phyloP scores from a whole-genome alignment of 1,140 invertebrate species.

The Forficula auricularia region DNA sequence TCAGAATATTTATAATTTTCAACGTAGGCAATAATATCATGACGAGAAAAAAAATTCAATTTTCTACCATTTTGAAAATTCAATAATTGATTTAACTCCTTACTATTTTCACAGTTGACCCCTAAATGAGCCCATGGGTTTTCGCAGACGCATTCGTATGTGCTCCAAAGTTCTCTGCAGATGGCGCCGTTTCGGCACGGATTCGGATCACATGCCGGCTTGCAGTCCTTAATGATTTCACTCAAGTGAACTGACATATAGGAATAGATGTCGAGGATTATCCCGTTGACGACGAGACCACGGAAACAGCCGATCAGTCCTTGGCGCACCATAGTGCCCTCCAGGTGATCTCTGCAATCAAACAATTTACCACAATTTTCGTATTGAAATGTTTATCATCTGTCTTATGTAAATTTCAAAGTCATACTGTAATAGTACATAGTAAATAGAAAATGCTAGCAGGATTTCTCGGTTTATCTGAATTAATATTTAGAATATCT shows the following conservation, averaged over 20 bases:
- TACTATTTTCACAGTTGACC: constrained; percentile 74
- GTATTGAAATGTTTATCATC: not conserved
- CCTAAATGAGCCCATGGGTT: constrained; percentile 84
- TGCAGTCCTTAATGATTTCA: constrained; percentile 81
- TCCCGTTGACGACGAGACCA: constrained; percentile 76
- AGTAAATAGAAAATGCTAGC: not conserved
- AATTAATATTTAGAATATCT: no score
- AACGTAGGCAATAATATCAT: no score
- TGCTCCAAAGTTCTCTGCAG: constrained; percentile 83
- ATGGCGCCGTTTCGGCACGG: constrained; percentile 79
- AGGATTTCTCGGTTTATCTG: no score
- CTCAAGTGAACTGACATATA: constrained; percentile 83
- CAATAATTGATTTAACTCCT: no score
- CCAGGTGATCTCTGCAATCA: constrained; percentile 52
- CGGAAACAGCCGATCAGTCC: constrained; percentile 85
- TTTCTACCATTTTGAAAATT: no score
- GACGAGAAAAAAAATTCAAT: no score
- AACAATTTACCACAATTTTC: no score
- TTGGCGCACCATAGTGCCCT: constrained; percentile 55
- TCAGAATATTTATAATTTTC: no score
- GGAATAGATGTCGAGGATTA: constrained; percentile 76
- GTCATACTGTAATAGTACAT: not conserved
- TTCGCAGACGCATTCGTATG: constrained; percentile 73
- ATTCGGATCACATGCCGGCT: constrained; percentile 81
- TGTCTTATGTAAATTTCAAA: constrained; percentile 1